Base-by-base conservation (phyloP, 1,140 invertebrate species). In the Drosophila serrata region DNA sequence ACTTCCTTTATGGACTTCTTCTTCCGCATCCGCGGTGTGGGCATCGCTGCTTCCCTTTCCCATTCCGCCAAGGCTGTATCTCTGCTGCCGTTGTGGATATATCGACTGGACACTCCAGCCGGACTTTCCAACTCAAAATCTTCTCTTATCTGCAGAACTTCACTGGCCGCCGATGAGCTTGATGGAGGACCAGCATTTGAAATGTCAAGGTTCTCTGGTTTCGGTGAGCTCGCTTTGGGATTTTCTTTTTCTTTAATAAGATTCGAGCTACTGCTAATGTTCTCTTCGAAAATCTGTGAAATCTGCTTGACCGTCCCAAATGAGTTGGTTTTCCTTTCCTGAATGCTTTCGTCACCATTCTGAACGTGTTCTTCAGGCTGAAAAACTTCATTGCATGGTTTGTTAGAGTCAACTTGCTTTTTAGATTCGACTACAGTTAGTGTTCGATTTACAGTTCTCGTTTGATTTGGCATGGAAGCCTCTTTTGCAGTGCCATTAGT, bases 1-100 rank as follows among this genome's bases (percentile, higher is more conserved):
- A 92, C 91, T 42, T 93, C 91, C 33, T 92, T 92, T 1, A 93
- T 91, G 0, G 92, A 92, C 68, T 85, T 90, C 13, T 59, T 64
- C 58, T 91, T 87, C 3, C 42, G 37, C 48, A 68, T 39, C 11
- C 49, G 55, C 12, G 45, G 48, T 4, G 37, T 63, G 11, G 58
- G 42, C 17, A 60, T 56, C 8, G 49, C 51, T 3, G 13, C 51
- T 5, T 37, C 35, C 33, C 24, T 55, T 19, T 75, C 59, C 24
- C 35, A 13, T 11, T 49, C 69, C 11, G 19, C 27, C 15, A 55
- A 46, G n/a, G 24, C 4, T 19, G 73, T 15, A 15, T 37, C 40
- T 22, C 49, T 56, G 15, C n/a, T 27, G 17, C 24, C 40, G 17
- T 56, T 70, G 7, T 31, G 29, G 6, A 9, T 39, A 7, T 6